Conservation (phyloP, 2,888 invertebrate species). For the Epinotia nisella region DNA sequence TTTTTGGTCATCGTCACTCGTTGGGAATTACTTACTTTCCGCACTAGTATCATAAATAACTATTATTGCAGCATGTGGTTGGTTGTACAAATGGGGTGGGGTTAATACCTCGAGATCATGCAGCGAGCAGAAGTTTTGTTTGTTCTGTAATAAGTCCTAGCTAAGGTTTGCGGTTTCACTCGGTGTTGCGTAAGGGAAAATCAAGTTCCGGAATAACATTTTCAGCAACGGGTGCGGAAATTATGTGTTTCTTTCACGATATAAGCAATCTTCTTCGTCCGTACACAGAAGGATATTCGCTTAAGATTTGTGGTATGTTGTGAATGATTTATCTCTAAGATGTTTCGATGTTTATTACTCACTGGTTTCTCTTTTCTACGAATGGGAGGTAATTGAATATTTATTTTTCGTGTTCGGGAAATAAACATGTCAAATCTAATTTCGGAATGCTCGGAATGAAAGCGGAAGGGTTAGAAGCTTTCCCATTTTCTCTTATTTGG, state of each 20-base stretch:
- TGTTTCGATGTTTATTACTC: conserved; percentile 9
- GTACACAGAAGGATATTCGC: conserved; percentile 3
- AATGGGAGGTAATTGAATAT: conserved; percentile 3
- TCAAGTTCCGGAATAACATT: conserved; percentile 2
- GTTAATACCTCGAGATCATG: neutral
- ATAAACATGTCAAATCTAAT: conserved; percentile 1
- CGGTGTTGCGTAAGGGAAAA: conserved; percentile 12
- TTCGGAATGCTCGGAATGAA: neutral
- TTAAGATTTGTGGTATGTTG: conserved; percentile 5
- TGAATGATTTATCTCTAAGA: conserved; percentile 16
- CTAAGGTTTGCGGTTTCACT: neutral
- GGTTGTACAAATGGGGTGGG: neutral
- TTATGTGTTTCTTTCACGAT: conserved; percentile 10
- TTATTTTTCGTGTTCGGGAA: conserved; percentile 1
- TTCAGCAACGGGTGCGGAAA: conserved; percentile 17
- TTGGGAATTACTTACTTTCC: too few relatives aligned
- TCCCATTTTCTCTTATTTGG: too few relatives aligned
- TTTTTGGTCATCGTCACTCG: too few relatives aligned
- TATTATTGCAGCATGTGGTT: neutral
- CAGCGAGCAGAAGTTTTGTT: neutral
- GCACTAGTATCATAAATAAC: too few relatives aligned
- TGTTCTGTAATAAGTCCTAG: neutral
- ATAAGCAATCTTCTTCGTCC: conserved; percentile 22
- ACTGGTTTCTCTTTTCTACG: conserved; percentile 16
- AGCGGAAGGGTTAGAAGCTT: neutral